Base-by-base conservation (phyloP, 37 sponge, comb jelly and placozoan genomes). In the Theonella swinhoei region DNA sequence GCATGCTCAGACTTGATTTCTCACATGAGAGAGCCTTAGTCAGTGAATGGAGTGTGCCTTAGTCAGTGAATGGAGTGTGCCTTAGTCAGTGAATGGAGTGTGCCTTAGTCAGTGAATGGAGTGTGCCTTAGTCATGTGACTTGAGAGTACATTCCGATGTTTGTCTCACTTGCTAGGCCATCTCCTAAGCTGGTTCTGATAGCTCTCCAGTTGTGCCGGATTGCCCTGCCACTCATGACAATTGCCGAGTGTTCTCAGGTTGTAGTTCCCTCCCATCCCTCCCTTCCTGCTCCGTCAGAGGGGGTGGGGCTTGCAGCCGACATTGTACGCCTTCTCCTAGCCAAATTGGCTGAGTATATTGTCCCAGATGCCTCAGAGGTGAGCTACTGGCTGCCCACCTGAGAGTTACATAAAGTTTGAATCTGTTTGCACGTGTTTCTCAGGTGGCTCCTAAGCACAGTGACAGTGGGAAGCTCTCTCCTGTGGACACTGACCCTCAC, bases 181-280 rank as follows among this genome's bases (percentile, higher is more conserved):
- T 90, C 94, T 14, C 98, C 98, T 64, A 92, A 91, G 70, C 89
- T 98, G 64, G 92, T 98, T 59, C 85, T 92, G 76, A 88, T 93
- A 60, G 94, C 89, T 5, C 79, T 98, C 7, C 96, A 98, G 91
- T 76, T 98, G 38, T 95, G 96, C 69, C 94, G 98, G n/a, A 87
- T 98, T 43, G 98, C 96, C 24, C 94, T 98, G 19, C 98, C 98
- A 0, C 87, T 98, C 36, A 91, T 98, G 91, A 83, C 92, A 5
- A 68, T 78, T 2, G 85, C 66, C 7, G 96, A 98, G 36, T 91
- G 96, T 58, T 70, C 82, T 33, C 64, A 82, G 31, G 87, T 97
- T 4, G 65, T 68, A 0, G 85, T 97, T 24, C 97, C 97, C 35
- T 68, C 85, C 58, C 90, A 93, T 62, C 88, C 84, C 76, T 60